These are phyloP conservation scores for Hemibagrus guttatus DNA, from an alignment of 2,797 vertebrate genomes.

Conservation along the genomic window DNA sequence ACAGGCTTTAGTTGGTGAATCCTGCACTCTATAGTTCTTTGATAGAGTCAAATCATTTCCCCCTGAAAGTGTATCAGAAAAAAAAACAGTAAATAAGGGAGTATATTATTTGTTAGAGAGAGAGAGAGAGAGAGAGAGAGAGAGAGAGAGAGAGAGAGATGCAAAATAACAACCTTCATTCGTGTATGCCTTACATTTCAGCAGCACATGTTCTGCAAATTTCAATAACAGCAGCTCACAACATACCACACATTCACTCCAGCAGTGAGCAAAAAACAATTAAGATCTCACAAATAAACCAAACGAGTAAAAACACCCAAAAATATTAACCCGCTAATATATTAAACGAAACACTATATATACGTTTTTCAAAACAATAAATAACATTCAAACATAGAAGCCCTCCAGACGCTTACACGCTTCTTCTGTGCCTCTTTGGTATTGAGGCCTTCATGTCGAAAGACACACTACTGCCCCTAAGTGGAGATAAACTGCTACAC, in stretches of 20 bases:
- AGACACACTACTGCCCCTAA: conserved; percentile 15
- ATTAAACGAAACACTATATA: not conserved
- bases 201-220: not conserved
- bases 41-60: not conserved
- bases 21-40: not conserved
- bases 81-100: not conserved
- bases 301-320: not conserved
- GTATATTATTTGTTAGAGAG: not conserved
- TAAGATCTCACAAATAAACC: not conserved
- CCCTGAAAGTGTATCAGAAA: not conserved
- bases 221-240: not conserved
- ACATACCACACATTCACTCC: not conserved
- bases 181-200: not conserved
- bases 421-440: not conserved
- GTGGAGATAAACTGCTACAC: not conserved
- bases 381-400: not conserved
- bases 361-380: not conserved
- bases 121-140: no score
- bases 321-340: not conserved
- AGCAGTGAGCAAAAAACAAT: not conserved
- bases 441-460: not conserved
- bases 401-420: not conserved
- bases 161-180: not conserved
- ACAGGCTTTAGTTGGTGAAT: not conserved
- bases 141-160: no score